These are phyloP conservation scores for Apeira syringaria DNA, from an alignment of 2,888 invertebrate species.

Conservation along the genomic window DNA sequence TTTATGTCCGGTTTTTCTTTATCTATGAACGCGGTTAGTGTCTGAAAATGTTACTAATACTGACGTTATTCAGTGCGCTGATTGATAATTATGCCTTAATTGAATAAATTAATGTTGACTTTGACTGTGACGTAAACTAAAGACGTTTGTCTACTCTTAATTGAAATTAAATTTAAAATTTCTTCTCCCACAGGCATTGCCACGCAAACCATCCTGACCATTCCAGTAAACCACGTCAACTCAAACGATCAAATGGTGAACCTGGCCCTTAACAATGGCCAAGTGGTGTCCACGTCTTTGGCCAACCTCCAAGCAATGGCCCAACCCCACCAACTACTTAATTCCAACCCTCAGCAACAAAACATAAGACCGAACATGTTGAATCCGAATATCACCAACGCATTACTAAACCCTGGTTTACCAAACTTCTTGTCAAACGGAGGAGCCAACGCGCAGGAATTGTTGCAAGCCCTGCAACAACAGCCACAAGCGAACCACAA, in stretches of 20 bases:
- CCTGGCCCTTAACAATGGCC: slow-evolving; percentile 92
- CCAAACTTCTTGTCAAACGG: slow-evolving; percentile 90
- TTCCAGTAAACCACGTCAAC: slow-evolving; percentile 96
- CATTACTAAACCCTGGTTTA: slow-evolving; percentile 87
- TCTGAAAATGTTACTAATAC: too few species aligned
- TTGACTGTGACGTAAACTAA: too few species aligned
- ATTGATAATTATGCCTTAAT: too few species aligned
- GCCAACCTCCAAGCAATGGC: slow-evolving; percentile 91
- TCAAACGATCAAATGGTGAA: slow-evolving; percentile 90
- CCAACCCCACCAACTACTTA: slow-evolving; percentile 87
- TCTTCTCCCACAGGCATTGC: slow-evolving; percentile 89
- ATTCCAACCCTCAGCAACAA: slow-evolving; percentile 78
- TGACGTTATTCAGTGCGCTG: too few species aligned
- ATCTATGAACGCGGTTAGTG: too few species aligned
- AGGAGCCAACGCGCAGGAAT: slow-evolving; percentile 87
- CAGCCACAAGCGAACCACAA: slow-evolving; percentile 78
- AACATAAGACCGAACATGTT: slow-evolving; percentile 77
- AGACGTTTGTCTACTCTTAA: too few species aligned
- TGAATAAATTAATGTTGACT: too few species aligned
- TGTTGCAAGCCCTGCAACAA: slow-evolving; percentile 86
- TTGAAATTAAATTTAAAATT: not conserved
- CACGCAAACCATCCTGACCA: slow-evolving; percentile 97
- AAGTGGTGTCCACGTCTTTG: slow-evolving; percentile 92
- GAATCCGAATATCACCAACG: slow-evolving; percentile 86
- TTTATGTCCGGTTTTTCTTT: too few species aligned